Evolutionary conservation across 2,113 vertebrate genomes (phyloP), one percentile per base, ranked within the genome.

Genomic region (Callorhinus ursinus): DNA sequence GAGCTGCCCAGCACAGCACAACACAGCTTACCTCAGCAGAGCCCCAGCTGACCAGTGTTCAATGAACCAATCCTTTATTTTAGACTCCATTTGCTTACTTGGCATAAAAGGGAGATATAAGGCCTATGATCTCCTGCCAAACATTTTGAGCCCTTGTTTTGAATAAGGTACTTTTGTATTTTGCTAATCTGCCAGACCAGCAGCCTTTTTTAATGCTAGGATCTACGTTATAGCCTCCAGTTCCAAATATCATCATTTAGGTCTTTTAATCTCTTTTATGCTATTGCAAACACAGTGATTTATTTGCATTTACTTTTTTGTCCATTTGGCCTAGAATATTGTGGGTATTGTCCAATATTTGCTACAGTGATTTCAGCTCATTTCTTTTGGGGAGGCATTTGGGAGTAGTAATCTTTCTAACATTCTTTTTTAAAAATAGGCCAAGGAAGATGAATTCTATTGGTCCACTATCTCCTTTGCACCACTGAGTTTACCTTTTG

Each of bases 71-170:
- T 46, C 65, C 83, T 97, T 89, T 92, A 88, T 88, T 94, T 93
- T 33, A 87, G 51, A 57, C 63, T 95, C n/a, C 46, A 49, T 79
- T 88, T 93, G 93, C 95, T 95, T 74, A 89, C 55, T 74, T 82
- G 28, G 72, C 93, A 96, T 57, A 83, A 96, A 86, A 94, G 71
- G 49, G 53, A 90, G 36, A 31, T 51, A 71, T 39, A 80, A 85
- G 76, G 67, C 90, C 91, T 93, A 63, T 97, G 81, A 96, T 97
- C 97, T 97, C 84, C 86, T 28, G 77, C 46, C 93, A 67, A 67
- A 93, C 61, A 74, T 93, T 92, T 36, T 86, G 85, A 95, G 65
- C 82, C 77, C 83, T 93, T 65, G 53, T 89, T 97, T 96, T 94
- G 77, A 80, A 74, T 53, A 49, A 95, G 79, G n/a, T 65, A 33